phyloP scores from a whole-genome alignment of 2,113 vertebrate genomes.

The Myiagra hebetior region DNA sequence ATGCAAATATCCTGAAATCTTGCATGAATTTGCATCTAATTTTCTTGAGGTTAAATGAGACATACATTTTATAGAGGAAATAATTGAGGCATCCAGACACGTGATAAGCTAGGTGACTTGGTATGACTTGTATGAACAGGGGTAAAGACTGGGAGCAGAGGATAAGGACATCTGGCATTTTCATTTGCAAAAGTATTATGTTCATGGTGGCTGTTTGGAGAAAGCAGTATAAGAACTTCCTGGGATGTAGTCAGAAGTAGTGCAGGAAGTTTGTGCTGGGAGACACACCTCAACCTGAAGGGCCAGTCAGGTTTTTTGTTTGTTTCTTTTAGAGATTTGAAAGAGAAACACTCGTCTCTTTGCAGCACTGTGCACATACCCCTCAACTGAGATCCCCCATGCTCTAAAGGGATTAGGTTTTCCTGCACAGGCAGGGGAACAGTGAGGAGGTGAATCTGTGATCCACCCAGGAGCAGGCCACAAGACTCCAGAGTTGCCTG shows the following conservation, averaged over 20 bases:
- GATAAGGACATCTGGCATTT: background rate
- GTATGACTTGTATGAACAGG: background rate
- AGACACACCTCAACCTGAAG: background rate
- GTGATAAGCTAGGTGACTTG: background rate
- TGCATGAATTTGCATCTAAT: slow-evolving; percentile 42
- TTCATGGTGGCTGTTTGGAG: background rate
- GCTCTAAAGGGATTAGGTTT: background rate
- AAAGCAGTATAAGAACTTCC: background rate
- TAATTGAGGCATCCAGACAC: background rate
- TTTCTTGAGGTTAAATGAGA: slow-evolving; percentile 55
- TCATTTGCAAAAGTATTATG: background rate
- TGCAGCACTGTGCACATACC: background rate
- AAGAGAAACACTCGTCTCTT: background rate
- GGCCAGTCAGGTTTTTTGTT: background rate
- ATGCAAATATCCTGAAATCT: slow-evolving; percentile 54
- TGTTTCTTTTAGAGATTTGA: background rate
- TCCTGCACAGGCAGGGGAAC: background rate
- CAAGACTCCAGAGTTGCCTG: background rate
- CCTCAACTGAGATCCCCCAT: background rate
- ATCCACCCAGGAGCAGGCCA: background rate
- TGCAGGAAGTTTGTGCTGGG: background rate
- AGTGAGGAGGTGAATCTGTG: background rate
- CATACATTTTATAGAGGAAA: background rate
- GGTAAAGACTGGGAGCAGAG: background rate
- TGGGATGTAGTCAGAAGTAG: background rate